These are phyloP conservation scores for Rotaria socialis DNA, from an alignment of 2,888 invertebrate genomes.

Conservation along the genomic window DNA sequence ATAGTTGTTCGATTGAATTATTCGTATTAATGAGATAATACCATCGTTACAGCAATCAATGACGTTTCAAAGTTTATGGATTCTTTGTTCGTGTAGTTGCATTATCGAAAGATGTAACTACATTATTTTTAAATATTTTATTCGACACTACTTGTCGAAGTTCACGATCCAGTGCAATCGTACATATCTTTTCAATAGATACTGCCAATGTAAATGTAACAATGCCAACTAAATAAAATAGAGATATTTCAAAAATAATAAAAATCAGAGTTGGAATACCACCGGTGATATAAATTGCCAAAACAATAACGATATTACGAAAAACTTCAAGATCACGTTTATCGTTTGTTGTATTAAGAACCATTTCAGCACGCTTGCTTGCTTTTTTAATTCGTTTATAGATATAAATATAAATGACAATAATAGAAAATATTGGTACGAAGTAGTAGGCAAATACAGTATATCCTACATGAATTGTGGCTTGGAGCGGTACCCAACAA, in stretches of 20 bases:
- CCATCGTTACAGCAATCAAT: too few species aligned
- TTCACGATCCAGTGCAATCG: background rate
- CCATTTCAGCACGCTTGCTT: background rate
- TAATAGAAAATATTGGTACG: background rate
- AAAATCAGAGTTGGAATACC: background rate
- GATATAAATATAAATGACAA: background rate
- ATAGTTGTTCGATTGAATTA: too few species aligned
- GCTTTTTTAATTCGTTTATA: background rate
- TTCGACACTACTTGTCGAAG: background rate
- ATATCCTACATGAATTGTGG: background rate
- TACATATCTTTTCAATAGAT: background rate
- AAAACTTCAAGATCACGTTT: slow-evolving; percentile 19
- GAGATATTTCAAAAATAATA: background rate
- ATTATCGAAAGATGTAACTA: background rate
- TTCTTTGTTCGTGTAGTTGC: background rate
- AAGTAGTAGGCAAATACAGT: background rate
- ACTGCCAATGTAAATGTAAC: background rate
- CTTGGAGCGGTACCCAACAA: background rate
- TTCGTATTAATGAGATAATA: too few species aligned
- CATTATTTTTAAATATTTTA: background rate
- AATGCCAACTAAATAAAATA: background rate
- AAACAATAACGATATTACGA: slow-evolving; percentile 5
- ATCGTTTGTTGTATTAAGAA: background rate
- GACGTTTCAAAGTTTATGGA: too few species aligned
- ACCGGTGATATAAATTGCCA: background rate